Percentiles rank a stretch among this genome's conserved stretches.
These are phyloP conservation scores for Yponomeuta malinellus DNA, from an alignment of 2,888 invertebrate species.

Conservation along the genomic window DNA sequence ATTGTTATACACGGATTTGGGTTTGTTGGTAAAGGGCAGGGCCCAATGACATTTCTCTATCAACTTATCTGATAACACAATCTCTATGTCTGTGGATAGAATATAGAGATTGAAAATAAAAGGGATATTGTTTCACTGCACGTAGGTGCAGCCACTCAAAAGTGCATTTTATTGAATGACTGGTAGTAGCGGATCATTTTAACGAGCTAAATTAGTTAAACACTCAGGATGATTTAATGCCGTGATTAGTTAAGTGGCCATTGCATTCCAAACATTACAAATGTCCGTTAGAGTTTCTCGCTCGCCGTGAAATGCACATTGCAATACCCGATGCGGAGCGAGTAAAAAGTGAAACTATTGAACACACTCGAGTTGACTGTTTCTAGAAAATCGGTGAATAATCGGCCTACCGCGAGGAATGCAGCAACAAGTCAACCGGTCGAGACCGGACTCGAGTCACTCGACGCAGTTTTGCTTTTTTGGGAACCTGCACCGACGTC, in stretches of 20 bases:
- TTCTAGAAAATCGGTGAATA: neutral
- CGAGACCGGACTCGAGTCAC: no score
- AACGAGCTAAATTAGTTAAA: neutral
- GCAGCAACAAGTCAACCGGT: neutral
- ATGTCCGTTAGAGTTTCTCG: neutral
- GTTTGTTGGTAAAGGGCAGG: neutral
- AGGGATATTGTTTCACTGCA: neutral
- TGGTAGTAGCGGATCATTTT: neutral
- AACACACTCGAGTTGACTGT: neutral
- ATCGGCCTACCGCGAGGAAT: neutral
- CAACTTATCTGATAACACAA: no score
- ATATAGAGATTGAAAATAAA: neutral
- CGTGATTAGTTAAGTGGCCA: neutral
- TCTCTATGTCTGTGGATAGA: no score
- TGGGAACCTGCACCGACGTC: neutral
- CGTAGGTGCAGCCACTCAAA: neutral
- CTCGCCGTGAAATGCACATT: neutral
- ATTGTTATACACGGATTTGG: slow-evolving; percentile 25
- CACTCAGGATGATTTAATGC: neutral
- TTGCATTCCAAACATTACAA: neutral
- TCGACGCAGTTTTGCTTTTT: neutral
- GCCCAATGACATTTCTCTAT: neutral
- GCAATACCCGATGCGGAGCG: neutral
- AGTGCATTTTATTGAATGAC: neutral
- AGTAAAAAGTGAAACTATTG: neutral